A percentile compares a stretch with the other conserved stretches of the same genome.
These are phyloP conservation scores for Lanistes nyassanus DNA, from an alignment of 1,140 invertebrate species.

Conservation along the genomic window DNA sequence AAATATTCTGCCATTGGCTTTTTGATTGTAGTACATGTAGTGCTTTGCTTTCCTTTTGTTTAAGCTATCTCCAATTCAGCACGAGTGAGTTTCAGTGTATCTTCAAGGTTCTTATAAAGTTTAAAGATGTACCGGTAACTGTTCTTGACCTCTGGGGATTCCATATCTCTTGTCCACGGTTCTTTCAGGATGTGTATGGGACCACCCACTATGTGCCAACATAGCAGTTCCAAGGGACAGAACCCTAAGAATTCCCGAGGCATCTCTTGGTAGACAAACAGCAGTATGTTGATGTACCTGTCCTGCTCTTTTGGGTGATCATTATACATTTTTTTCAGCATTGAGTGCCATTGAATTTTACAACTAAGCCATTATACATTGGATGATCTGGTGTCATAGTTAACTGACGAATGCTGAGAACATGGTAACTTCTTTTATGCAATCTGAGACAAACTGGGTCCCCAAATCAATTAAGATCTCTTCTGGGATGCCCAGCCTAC, in stretches of 20 bases:
- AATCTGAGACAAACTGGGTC: constrained; percentile 36
- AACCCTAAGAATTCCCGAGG: constrained; percentile 41
- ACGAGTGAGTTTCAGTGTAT: too few species aligned
- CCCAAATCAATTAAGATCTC: constrained; percentile 45
- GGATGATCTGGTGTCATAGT: constrained; percentile 33
- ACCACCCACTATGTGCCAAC: too few species aligned
- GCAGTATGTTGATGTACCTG: constrained; percentile 27
- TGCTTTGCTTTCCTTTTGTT: too few species aligned
- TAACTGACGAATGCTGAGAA: constrained; percentile 29
- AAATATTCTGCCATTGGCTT: too few species aligned
- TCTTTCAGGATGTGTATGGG: too few species aligned
- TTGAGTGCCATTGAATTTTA: constrained; percentile 27
- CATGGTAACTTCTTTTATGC: constrained; percentile 36
- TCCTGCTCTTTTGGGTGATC: constrained; percentile 21
- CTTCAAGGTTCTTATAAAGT: too few species aligned
- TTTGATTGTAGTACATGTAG: too few species aligned
- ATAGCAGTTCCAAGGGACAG: constrained; percentile 47
- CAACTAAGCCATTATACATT: constrained; percentile 34
- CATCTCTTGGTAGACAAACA: constrained; percentile 49
- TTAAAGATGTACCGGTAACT: too few species aligned
- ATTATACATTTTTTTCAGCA: constrained; percentile 24
- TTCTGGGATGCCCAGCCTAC: constrained; percentile 11
- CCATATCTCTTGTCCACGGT: too few species aligned
- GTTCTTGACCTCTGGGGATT: too few species aligned
- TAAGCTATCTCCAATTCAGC: too few species aligned